These are phyloP conservation scores for Thysanoteuthis rhombus DNA, from an alignment of 2,888 invertebrate species.

Conservation along the genomic window DNA sequence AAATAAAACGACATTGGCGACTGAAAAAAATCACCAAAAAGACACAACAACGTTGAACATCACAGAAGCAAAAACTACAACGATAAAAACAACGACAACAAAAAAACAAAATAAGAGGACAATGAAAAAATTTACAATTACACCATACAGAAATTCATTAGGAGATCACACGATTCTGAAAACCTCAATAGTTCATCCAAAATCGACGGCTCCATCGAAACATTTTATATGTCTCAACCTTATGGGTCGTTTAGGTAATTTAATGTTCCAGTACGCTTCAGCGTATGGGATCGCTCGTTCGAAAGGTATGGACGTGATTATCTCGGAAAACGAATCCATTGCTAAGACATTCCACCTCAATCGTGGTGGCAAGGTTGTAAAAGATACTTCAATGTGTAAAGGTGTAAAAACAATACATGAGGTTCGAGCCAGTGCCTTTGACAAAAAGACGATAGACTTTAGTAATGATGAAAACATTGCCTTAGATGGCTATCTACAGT, in stretches of 20 bases:
- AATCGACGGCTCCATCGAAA: neutral
- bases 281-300: neutral
- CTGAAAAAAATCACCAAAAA: no score
- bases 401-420: neutral
- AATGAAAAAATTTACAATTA: neutral
- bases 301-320: neutral
- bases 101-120: neutral
- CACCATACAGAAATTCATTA: no score
- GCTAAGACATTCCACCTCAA: neutral
- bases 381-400: neutral
- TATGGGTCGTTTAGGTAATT: neutral
- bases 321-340: neutral
- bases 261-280: neutral
- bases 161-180: fast-evolving
- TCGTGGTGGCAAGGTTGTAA: neutral
- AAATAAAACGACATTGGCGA: neutral
- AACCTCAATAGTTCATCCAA: neutral
- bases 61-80: neutral
- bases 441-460: neutral
- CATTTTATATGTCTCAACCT: neutral
- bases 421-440: neutral
- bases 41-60: neutral
- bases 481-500: neutral
- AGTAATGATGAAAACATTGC: neutral
- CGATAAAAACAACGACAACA: neutral